Evolutionary conservation across 2,797 vertebrate species (phyloP), one percentile per base, ranked within the genome.

Genomic region (Liparis tanakae): DNA sequence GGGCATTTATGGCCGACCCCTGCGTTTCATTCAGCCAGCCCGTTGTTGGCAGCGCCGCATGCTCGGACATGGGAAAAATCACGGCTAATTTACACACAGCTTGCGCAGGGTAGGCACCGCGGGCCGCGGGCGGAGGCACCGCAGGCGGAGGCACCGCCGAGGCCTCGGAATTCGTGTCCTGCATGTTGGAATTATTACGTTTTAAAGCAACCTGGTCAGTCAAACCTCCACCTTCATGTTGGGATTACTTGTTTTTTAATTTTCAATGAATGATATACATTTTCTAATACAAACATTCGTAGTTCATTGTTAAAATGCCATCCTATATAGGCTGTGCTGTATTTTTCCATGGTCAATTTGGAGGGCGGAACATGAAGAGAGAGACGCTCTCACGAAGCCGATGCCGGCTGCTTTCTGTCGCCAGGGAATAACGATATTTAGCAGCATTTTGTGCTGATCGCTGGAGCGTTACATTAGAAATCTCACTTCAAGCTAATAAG

Each of bases 101-200:
- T 22, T 55, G 37, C 18, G 9, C 37, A 44, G 37, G 58, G 15
- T 6, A 7, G 50, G 25, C 17, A 46, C 25, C 25, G 1, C 25
- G 25, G 25, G 25, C 15, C n/a, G 43, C 60, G 44, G 62, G 33
- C 34, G 5, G 1, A 34, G 48, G 48, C 15, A 10, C n/a, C 22
- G 51, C 44, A n/a, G 62, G 33, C 34, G 5, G 1, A 34, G 48
- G 48, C 15, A 10, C n/a, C 22, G 51, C 44, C 3, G 37, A 73
- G 61, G 62, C 30, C 56, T 36, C 50, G 22, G 36, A 34, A 55
- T 53, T 59, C 74, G 44, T 15, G 37, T 37, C 55, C 13, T 51
- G 46, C 56, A 59, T 25, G 46, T 59, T 60, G 51, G 7, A 37
- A 8, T 50, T 20, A 30, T 39, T 10, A 20, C 20, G 18, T 36